phyloP scores from a whole-genome alignment of 2,113 vertebrate genomes.

The Tetrax tetrax region DNA sequence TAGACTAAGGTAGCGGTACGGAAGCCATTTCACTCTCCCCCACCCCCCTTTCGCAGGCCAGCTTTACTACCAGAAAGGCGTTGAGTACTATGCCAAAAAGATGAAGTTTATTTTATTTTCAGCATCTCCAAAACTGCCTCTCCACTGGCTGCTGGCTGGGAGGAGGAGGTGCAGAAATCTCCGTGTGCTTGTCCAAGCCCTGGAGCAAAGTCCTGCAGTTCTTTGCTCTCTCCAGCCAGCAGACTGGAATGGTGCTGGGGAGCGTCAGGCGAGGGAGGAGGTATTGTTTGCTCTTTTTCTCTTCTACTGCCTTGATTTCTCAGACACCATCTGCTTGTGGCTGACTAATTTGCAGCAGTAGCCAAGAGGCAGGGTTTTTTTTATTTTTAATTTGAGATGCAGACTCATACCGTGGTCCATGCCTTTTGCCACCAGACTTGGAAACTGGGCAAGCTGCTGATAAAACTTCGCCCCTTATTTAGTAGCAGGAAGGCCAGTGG shows the following conservation, averaged over 20 bases:
- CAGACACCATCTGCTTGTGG: slow-evolving; percentile 29
- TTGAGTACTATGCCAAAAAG: background rate
- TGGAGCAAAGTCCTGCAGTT: slow-evolving; percentile 9
- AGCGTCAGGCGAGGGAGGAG: background rate
- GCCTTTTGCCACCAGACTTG: background rate
- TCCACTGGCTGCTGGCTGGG: background rate
- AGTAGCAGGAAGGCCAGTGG: too few relatives aligned
- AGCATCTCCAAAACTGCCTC: background rate
- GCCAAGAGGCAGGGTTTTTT: background rate
- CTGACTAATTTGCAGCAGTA: slow-evolving; percentile 4
- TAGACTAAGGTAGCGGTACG: background rate
- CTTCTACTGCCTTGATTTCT: background rate
- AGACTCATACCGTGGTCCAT: background rate
- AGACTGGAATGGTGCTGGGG: slow-evolving; percentile 19
- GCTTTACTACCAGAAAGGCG: background rate
- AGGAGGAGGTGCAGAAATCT: background rate
- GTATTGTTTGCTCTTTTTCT: slow-evolving; percentile 14
- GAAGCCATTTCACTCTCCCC: background rate
- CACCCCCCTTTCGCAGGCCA: background rate
- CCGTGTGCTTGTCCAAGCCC: background rate
- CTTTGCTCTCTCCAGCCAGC: background rate
- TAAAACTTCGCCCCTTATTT: background rate
- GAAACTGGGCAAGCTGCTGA: background rate
- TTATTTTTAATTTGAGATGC: background rate
- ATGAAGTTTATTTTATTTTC: slow-evolving; percentile 31